Evolutionary conservation across 2,888 invertebrate genomes (phyloP).

Genomic region (Tuta absoluta): DNA sequence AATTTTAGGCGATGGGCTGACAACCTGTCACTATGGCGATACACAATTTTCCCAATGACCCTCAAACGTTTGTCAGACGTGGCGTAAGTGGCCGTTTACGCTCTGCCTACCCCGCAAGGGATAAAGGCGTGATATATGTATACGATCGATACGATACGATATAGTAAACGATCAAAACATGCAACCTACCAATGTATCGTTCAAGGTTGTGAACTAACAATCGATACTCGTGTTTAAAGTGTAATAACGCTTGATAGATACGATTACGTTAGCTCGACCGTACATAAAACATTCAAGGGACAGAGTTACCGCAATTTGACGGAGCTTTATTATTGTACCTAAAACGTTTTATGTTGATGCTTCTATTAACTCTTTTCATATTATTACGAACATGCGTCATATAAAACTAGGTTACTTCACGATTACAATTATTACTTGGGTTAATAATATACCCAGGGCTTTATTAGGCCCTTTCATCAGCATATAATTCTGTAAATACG

Average conservation of each 20-base stretch:
- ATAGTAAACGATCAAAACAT: background rate
- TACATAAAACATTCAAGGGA: background rate
- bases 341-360: conserved; percentile 25
- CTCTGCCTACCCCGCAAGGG: too few relatives aligned
- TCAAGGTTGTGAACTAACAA: background rate
- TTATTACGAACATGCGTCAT: background rate
- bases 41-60: too few relatives aligned
- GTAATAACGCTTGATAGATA: conserved; percentile 5
- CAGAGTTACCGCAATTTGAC: conserved; percentile 15
- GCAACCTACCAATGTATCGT: conserved; percentile 5
- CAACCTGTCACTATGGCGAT: too few relatives aligned
- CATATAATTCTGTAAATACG: background rate
- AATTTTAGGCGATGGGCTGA: too few relatives aligned
- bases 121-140: too few relatives aligned
- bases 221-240: conserved; percentile 1
- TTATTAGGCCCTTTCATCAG: background rate
- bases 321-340: conserved; percentile 31
- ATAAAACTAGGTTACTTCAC: conserved; percentile 21
- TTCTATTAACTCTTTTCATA: conserved; percentile 23
- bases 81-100: too few relatives aligned
- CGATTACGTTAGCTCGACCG: background rate
- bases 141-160: too few relatives aligned
- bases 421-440: background rate
- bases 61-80: too few relatives aligned
- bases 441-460: background rate